Evolutionary conservation across 35 echinoderm and acorn worm genomes (phyloP), one percentile per base, ranked within the genome.

Genomic region (Ptychodera flava): DNA sequence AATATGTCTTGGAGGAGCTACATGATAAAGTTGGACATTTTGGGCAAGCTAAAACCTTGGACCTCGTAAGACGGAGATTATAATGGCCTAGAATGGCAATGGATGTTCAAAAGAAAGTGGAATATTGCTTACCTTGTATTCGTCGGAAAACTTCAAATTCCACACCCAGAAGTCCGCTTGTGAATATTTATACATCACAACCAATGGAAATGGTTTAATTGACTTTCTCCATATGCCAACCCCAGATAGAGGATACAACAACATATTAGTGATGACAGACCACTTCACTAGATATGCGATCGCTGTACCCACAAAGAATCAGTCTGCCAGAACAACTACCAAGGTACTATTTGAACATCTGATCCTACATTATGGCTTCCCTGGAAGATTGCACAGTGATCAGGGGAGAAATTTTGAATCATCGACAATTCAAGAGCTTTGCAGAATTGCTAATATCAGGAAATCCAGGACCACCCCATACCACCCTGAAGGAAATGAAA

Each of bases 291-390:
- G n/a, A n/a, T n/a, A n/a, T n/a, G n/a, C n/a, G n/a, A n/a, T n/a
- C n/a, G n/a, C n/a, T n/a, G n/a, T n/a, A n/a, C n/a, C n/a, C n/a
- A n/a, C n/a, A n/a, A 85, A 31, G 75, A 84, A 84, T 33, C 88
- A 90, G 45, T 84, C 81, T 0, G 88, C 88, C 33, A 22, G 35
- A 16, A 83, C 31, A 0, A 77, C 80, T 15, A 16, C 37, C 16
- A 53, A 82, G 16, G 88, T 85, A 1, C 35, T 90, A 33, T 85
- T 45, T 31, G 87, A 88, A 6, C 28, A 85, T 1, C 85, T 77
- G 1, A 37, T 90, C 31, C 22, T 86, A 1, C 76, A 16, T 16
- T 77, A 77, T 77, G 76, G 76, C 29, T 77, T 77, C 76, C 76
- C 76, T 16, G 76, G 29, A 77, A 16, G 29, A 29, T 77, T 77